Percentiles rank a stretch among this genome's conserved stretches.
These are phyloP conservation scores for Diprion similis DNA, from an alignment of 1,140 invertebrate species.

Conservation along the genomic window DNA sequence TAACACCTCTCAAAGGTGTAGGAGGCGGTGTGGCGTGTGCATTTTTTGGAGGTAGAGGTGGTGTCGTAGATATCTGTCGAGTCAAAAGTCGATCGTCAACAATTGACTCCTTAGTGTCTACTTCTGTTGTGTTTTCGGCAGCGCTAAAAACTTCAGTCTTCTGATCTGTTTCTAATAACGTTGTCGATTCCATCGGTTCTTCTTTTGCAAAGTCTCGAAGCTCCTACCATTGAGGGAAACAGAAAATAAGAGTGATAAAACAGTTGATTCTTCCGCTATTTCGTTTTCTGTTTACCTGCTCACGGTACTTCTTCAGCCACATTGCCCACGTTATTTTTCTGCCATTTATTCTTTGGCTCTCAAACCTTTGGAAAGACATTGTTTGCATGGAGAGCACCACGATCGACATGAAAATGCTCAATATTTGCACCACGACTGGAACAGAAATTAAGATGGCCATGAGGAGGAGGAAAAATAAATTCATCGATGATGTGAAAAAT, in stretches of 20 bases:
- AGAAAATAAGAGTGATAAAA: background rate
- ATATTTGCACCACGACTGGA: constrained; percentile 69
- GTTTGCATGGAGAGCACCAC: constrained; percentile 72
- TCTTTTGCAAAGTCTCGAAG: background rate
- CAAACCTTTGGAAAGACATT: constrained; percentile 75
- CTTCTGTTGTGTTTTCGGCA: background rate
- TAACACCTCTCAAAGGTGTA: constrained; percentile 53
- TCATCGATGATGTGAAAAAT: no score
- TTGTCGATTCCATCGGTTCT: background rate
- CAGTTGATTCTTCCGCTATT: background rate
- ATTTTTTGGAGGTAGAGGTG: constrained; percentile 59
- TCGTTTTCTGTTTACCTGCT: constrained; percentile 39
- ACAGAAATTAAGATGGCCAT: constrained; percentile 39
- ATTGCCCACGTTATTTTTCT: constrained; percentile 75
- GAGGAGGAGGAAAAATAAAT: constrained; percentile 9
- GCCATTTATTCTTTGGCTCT: constrained; percentile 76
- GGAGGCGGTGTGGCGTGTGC: constrained; percentile 52
- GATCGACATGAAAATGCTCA: constrained; percentile 71
- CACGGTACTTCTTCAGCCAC: constrained; percentile 56
- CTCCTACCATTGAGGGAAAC: background rate
- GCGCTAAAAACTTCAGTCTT: background rate
- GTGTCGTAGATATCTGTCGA: constrained; percentile 50
- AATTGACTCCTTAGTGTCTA: no score
- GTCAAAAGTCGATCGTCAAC: constrained; percentile 27
- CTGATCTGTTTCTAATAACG: background rate